Evolutionary conservation across 2,797 vertebrate genomes (phyloP).

Genomic region (Galago senegalensis): DNA sequence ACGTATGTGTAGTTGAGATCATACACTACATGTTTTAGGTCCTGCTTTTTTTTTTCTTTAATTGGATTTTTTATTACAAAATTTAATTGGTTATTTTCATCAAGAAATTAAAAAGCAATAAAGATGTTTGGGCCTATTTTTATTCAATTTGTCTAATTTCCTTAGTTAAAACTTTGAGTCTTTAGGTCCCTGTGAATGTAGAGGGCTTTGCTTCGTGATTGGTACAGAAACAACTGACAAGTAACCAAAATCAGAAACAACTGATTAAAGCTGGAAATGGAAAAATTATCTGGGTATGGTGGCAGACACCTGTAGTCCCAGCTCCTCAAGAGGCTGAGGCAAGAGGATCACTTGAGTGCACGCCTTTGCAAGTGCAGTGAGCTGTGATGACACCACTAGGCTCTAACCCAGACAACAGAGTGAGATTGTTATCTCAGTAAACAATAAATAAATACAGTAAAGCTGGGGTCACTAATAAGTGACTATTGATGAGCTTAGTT

Average conservation of each 20-base stretch:
- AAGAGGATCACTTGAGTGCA: no score
- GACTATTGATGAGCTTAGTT: no score
- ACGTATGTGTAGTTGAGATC: background rate
- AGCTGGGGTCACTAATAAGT: background rate
- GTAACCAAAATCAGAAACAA: background rate
- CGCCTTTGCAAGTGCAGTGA: no score
- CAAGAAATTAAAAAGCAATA: background rate
- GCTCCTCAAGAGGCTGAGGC: no score
- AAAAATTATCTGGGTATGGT: no score
- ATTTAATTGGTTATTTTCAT: background rate
- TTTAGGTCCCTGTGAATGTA: background rate
- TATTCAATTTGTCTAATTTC: background rate
- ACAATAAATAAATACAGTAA: no score
- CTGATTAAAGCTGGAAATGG: background rate
- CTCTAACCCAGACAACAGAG: no score
- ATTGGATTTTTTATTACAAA: background rate
- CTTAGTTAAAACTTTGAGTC: background rate
- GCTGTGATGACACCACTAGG: no score
- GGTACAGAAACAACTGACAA: background rate
- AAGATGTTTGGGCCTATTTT: background rate
- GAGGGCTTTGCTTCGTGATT: slow-evolving; percentile 1
- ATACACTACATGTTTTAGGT: background rate
- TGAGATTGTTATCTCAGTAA: no score
- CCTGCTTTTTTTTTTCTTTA: background rate
- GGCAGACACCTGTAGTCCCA: no score